These are phyloP conservation scores for Elegia similella DNA, from an alignment of 2,888 invertebrate species.

Conservation along the genomic window DNA sequence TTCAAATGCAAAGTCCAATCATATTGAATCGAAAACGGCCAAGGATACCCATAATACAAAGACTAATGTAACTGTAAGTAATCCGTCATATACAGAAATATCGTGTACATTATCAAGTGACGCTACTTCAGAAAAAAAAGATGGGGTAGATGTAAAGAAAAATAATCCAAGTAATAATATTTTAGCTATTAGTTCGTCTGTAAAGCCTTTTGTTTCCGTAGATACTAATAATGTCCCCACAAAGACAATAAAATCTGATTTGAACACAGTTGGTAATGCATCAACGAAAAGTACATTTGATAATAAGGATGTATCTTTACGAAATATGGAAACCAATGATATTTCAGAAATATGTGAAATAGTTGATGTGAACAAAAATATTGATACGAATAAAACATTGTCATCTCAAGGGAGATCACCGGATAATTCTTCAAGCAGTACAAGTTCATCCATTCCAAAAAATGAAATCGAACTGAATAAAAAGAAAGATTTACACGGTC, in stretches of 20 bases:
- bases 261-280: neutral
- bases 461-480: conserved; percentile 23
- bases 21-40: neutral
- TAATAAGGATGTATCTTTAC: neutral
- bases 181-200: neutral
- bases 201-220: neutral
- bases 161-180: neutral
- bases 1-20: conserved; percentile 14
- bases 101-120: neutral
- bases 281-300: neutral
- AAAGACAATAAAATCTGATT: conserved; percentile 9
- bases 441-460: conserved; percentile 40
- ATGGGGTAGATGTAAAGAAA: neutral
- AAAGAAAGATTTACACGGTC: neutral
- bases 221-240: neutral
- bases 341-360: neutral
- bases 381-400: neutral
- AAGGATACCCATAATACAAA: neutral
- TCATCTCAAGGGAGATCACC: neutral
- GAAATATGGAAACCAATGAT: neutral
- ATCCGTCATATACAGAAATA: neutral
- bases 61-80: neutral
- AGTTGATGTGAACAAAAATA: conserved; percentile 14
- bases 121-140: neutral
- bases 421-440: neutral